A percentile compares a stretch with the other conserved stretches of the same genome.
Conservation (phyloP, 2,888 invertebrate genomes). For the Chrysolina oricalcia region DNA sequence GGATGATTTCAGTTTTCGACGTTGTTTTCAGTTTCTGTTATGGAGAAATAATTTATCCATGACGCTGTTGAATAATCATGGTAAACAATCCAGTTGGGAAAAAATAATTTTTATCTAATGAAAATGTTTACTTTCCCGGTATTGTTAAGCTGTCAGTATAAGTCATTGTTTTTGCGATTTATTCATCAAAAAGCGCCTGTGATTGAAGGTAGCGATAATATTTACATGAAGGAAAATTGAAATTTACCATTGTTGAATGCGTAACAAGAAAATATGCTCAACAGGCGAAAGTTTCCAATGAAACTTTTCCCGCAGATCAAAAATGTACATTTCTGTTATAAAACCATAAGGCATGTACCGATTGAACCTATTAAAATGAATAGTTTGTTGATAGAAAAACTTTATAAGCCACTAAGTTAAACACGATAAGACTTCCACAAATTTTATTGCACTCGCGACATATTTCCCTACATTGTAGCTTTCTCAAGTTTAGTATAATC, state of each 20-base stretch:
- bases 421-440: neutral
- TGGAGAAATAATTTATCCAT: neutral
- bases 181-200: neutral
- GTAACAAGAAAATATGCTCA: neutral
- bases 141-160: neutral
- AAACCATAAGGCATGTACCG: too few relatives aligned
- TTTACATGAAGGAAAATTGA: neutral
- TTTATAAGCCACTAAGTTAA: neutral
- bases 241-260: neutral
- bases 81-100: slow-evolving; percentile 10
- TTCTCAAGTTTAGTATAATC: too few relatives aligned
- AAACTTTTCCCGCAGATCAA: too few relatives aligned
- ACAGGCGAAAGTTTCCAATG: neutral
- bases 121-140: neutral
- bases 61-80: neutral
- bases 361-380: too few relatives aligned
- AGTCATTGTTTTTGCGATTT: neutral
- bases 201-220: neutral
- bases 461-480: too few relatives aligned
- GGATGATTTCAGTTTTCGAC: neutral
- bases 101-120: slow-evolving; percentile 17
- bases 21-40: neutral
- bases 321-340: too few relatives aligned
- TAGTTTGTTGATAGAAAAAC: too few relatives aligned
- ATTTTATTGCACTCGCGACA: too few relatives aligned